Conservation (phyloP, 2,797 vertebrate species). For the Percopsis omiscomaycus region DNA sequence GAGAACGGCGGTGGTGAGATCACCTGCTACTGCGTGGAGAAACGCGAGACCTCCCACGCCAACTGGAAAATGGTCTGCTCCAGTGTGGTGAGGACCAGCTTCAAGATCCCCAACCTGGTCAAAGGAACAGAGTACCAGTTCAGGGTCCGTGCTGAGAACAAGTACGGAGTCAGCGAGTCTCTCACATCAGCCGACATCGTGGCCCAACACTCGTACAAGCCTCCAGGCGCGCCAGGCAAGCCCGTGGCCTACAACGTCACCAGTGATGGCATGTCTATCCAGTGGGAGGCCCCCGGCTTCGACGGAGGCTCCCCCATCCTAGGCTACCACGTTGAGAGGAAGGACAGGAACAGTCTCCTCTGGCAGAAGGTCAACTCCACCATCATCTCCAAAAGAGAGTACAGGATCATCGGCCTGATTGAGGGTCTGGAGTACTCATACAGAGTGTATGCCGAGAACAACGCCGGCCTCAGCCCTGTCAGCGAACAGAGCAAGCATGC, state of each 20-base stretch:
- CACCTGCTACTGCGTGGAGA: constrained; percentile 95
- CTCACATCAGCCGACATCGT: constrained; percentile 84
- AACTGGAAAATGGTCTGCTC: constrained; percentile 98
- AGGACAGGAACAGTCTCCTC: constrained; percentile 96
- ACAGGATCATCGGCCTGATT: constrained; percentile 88
- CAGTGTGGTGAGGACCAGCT: constrained; percentile 89
- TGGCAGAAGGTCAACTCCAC: constrained; percentile 93
- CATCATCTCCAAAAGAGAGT: constrained; percentile 90
- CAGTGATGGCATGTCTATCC: constrained; percentile 93
- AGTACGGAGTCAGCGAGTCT: constrained; percentile 89
- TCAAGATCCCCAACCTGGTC: constrained; percentile 93
- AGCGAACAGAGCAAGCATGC: constrained; percentile 96
- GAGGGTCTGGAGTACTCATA: constrained; percentile 98
- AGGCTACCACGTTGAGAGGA: constrained; percentile 96
- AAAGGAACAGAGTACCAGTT: constrained; percentile 93
- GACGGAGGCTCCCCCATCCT: constrained; percentile 93
- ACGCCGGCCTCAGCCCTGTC: constrained; percentile 87
- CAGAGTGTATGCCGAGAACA: constrained; percentile 94
- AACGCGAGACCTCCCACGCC: constrained; percentile 91
- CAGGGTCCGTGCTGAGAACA: constrained; percentile 94
- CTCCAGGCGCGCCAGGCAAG: constrained; percentile 91
- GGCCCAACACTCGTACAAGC: constrained; percentile 94
- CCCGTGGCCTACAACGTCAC: constrained; percentile 92
- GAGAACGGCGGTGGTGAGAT: constrained; percentile 94
- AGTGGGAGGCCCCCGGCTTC: constrained; percentile 92